Base-by-base conservation (phyloP, 2,797 vertebrate genomes). In the Gymnoscopelus braueri region DNA sequence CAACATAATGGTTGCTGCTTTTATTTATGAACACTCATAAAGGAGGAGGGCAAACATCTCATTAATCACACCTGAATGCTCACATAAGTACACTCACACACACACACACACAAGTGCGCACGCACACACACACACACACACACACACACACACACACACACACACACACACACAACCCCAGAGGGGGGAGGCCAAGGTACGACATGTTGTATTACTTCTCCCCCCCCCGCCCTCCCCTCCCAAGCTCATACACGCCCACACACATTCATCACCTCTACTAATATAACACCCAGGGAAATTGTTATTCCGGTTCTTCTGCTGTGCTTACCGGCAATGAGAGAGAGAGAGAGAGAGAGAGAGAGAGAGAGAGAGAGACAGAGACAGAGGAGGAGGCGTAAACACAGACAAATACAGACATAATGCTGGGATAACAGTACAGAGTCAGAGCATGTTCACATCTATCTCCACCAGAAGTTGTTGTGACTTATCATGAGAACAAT, bases 11-110 rank as follows among this genome's bases (percentile, higher is more conserved):
- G 61, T 49, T 63, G 61, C 9, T 50, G 23, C 4, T 52, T 26
- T 63, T 63, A 63, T 63, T 63, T 63, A 63, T 63, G 61, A 13
- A 32, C 24, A 52, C 48, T 63, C 61, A 63, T 63, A 63, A 63
- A 63, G 24, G 24, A 63, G 49, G 24, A 51, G 51, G 49, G n/a
- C 49, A 50, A 52, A 63, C 48, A 51, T 24, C 49, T 50, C 61
- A 63, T 63, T 63, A 24, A 63, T 52, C 61, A 63, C 49, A 63
- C 23, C 48, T 50, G 47, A 50, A 44, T 44, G 39, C 39, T 9
- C 39, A 44, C 39, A 44, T 10, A 9, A 39, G 59, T 14, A 58
- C 56, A 13, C 56, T 29, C 10, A n/a, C 39, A 23, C 47, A 3
- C 55, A 49, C 8, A 49, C 65, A 57, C 5, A 11, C 13, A 1